These are phyloP conservation scores for Sitta carolinensis DNA, from an alignment of 2,797 vertebrate species.

Conservation along the genomic window DNA sequence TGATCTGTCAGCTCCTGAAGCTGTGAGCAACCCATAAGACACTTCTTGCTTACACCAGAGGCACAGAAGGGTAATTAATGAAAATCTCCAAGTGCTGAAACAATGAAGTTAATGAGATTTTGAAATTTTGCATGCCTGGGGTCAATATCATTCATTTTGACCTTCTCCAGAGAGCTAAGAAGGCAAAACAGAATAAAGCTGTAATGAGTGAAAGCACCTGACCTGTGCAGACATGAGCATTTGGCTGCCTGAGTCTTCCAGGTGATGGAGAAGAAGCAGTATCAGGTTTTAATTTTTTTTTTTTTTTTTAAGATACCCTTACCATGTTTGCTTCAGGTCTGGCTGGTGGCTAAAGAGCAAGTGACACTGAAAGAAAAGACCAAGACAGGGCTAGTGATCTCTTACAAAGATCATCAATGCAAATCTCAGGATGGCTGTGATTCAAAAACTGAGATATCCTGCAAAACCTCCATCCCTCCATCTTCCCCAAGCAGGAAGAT, in stretches of 20 bases:
- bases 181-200: neutral
- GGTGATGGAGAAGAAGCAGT: neutral
- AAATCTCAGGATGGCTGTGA: neutral
- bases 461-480: neutral
- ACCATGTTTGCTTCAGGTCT: neutral
- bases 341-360: neutral
- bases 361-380: neutral
- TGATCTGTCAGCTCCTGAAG: neutral
- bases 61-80: conserved; percentile 3
- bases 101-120: conserved; percentile 6
- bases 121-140: neutral
- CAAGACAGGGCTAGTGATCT: neutral
- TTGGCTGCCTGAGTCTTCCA: neutral
- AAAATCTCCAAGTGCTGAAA: conserved; percentile 1
- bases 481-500: neutral
- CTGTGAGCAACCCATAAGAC: neutral
- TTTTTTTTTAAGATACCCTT: neutral
- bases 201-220: neutral
- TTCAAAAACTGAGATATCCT: neutral
- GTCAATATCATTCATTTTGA: neutral
- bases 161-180: neutral
- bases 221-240: neutral
- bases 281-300: neutral
- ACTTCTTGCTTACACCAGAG: neutral
- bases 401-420: neutral